Percentiles rank a stretch among this genome's conserved stretches.
phyloP scores from a whole-genome alignment of 1,140 invertebrate genomes.

The Branchinecta lindahli region DNA sequence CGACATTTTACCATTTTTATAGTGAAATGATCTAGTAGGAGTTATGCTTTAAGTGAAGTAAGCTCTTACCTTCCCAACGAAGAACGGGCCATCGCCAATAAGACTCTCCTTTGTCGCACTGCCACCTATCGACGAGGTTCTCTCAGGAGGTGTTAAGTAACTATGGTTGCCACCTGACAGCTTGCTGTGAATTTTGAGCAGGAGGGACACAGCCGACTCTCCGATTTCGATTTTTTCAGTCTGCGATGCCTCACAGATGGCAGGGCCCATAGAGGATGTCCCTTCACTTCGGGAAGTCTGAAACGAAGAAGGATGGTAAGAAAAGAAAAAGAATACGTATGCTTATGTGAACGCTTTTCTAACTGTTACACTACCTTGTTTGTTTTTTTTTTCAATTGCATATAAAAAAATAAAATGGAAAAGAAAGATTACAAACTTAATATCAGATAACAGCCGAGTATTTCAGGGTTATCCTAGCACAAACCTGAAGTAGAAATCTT shows the following conservation, averaged over 20 bases:
- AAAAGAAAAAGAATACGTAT: neutral
- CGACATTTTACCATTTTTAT: too few species aligned
- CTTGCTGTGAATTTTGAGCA: slow-evolving; percentile 85
- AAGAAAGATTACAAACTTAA: too few species aligned
- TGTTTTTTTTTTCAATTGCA: too few species aligned
- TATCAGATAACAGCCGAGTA: too few species aligned
- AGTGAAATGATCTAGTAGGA: too few species aligned
- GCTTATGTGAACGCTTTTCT: too few species aligned
- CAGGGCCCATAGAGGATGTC: slow-evolving; percentile 1
- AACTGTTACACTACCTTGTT: too few species aligned
- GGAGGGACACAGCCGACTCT: slow-evolving; percentile 77
- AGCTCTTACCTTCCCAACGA: slow-evolving; percentile 48
- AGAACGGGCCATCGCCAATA: slow-evolving; percentile 76
- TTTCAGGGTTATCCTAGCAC: too few species aligned
- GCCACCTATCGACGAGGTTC: slow-evolving; percentile 25
- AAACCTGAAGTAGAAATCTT: too few species aligned
- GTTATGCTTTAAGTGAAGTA: too few species aligned
- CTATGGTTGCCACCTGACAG: slow-evolving; percentile 64
- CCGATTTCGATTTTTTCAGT: slow-evolving; percentile 44
- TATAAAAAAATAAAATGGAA: too few species aligned
- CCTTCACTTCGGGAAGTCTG: slow-evolving; percentile 11
- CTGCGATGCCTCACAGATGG: slow-evolving; percentile 12
- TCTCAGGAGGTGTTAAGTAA: slow-evolving; percentile 37
- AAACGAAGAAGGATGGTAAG: slow-evolving; percentile 10
- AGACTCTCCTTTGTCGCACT: slow-evolving; percentile 31